phyloP scores from a whole-genome alignment of 2,797 vertebrate species.

The Otolemur crassicaudatus region DNA sequence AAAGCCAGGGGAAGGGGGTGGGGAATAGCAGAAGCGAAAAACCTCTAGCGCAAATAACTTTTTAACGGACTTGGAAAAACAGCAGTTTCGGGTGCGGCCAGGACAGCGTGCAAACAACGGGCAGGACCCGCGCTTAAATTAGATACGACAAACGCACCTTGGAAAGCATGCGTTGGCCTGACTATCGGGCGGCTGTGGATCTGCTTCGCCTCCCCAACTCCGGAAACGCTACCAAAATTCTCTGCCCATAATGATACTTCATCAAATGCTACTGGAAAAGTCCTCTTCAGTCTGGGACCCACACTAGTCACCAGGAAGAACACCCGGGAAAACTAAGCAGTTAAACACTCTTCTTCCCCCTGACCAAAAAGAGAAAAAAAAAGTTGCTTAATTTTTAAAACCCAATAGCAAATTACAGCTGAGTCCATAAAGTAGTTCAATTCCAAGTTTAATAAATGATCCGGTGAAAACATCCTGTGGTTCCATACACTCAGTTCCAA shows the following conservation, averaged over 20 bases:
- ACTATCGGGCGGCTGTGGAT: background rate
- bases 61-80: conserved; percentile 62
- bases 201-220: background rate
- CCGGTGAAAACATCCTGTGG: conserved; percentile 29
- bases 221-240: background rate
- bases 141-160: background rate
- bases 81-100: conserved; percentile 39
- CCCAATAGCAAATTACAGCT: conserved; percentile 20
- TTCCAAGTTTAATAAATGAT: conserved; percentile 55
- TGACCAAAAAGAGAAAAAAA: background rate
- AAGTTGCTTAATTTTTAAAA: conserved; percentile 57
- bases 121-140: background rate
- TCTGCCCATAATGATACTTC: background rate
- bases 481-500: conserved; percentile 1
- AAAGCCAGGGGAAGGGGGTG: conserved; percentile 2
- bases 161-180: conserved; percentile 21
- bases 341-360: background rate
- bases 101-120: background rate
- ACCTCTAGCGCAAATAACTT: background rate
- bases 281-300: background rate
- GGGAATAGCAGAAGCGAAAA: background rate
- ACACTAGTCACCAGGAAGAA: background rate
- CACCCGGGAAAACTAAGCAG: background rate
- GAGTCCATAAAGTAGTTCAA: conserved; percentile 64
- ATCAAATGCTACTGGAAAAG: conserved; percentile 36